phyloP scores from a whole-genome alignment of 2,113 vertebrate genomes.

The western clawed frog (Xenopus tropicalis) region UCB_Xtro_10.0 CM004451.2:36486001-36486500 shows the following conservation, averaged over 20 bases:
- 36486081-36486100: slow-evolving; percentile 53
- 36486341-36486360: slow-evolving; percentile 35
- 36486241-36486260: neutral
- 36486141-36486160: slow-evolving; percentile 59
- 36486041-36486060: slow-evolving; percentile 51
- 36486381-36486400: neutral
- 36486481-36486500: too few relatives aligned
- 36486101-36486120: slow-evolving; percentile 47
- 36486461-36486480: too few relatives aligned
- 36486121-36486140: slow-evolving; percentile 53
- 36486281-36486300: slow-evolving; percentile 40
- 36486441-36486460: neutral
- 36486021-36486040: slow-evolving; percentile 53
- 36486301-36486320: slow-evolving; percentile 20
- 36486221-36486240: slow-evolving; percentile 10
- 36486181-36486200: slow-evolving; percentile 60
- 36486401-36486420: neutral
- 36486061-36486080: slow-evolving; percentile 52
- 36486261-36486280: slow-evolving; percentile 16
- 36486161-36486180: slow-evolving; percentile 58
- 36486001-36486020: neutral
- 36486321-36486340: slow-evolving; percentile 24
- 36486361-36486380: neutral
- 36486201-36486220: slow-evolving; percentile 15
- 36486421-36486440: neutral